Base-by-base conservation (phyloP, 2,113 vertebrate species). In the Lonchura striata region DNA sequence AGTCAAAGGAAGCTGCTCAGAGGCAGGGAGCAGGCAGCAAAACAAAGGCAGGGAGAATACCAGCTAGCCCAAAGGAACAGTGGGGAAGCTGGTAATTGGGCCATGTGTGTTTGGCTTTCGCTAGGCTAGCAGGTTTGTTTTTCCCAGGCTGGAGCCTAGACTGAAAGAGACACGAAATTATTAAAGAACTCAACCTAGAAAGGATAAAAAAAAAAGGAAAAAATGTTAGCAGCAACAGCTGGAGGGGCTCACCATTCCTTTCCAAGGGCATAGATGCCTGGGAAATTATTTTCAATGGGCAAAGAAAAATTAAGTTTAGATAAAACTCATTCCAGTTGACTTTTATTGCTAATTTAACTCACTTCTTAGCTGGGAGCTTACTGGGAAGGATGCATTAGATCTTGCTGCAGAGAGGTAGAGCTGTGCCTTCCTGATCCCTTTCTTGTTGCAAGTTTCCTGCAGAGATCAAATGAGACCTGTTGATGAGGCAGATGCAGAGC, bases 71-170 rank as follows among this genome's bases (percentile, higher is more conserved):
- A 94, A 92, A 95, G 95, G 89, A 97, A 97, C 95, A 97, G 95
- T 96, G 81, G 96, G 94, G 95, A 96, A 91, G 96, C 96, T 94
- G 65, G 94, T 97, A 96, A 97, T 96, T 97, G 96, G 96, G 92
- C 80, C 13, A 11, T 71, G 91, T 86, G 86, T 86, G 70, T 94
- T 95, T 94, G 86, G 95, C 91, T 96, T 96, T 95, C 80, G 41
- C 89, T 81, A 96, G 70, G 81, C 91, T 89, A 71, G 93, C 95
- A 97, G 96, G 96, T 96, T 96, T 96, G 93, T 95, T 97, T 95
- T 97, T 97, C 96, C 93, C 95, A 96, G 95, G 86, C 95, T 97
- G 92, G 27, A 96, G 95, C 56, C 86, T 56, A 78, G 77, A 83
- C 83, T 96, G 88, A 97, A 96, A 97, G 95, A 95, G 83, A 94